Base-by-base conservation (phyloP, 2,113 vertebrate genomes). In the Aptenodytes patagonicus region DNA sequence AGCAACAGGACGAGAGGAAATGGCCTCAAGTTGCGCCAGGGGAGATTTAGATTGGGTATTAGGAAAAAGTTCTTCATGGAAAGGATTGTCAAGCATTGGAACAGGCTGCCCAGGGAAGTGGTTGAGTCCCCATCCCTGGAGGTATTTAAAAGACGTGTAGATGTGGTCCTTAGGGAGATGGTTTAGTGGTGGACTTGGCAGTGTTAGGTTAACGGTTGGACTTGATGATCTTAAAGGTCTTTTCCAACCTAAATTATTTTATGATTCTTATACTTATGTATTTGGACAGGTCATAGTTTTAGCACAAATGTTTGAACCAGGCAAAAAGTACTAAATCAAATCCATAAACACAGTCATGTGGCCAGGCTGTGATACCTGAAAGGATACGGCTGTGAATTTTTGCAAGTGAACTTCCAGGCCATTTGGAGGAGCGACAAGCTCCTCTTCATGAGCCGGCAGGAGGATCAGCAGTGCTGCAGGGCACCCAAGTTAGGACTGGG, bases 361-460 rank as follows among this genome's bases (percentile, higher is more conserved):
- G 25, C 38, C 47, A 72, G 57, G 17, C 66, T 17, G 5, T n/a
- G 58, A 60, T 24, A 64, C 19, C 62, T 49, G 40, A 65, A 86
- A 46, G 40, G 46, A 36, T 54, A 40, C 1, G 16, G 31, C 70
- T 88, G 21, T 46, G 71, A 79, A 73, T 54, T 65, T 44, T 52
- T 86, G 38, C 40, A 76, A 51, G 40, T 64, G 52, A 88, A 40
- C 36, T 80, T 92, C n/a, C 61, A 69, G 54, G 19, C 28, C 6
- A 3, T 16, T 80, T 60, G 40, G 61, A 81, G 31, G 16, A 85
- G 24, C 2, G 25, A 49, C 8, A 40, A 72, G 8, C 22, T 72
- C n/a, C 42, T 42, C 15, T 9, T 42, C 26, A 4, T 0, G 2
- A 72, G 29, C 25, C 0, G 0, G n/a, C 38, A 51, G 42, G 32